Evolutionary conservation across 2,113 vertebrate genomes (phyloP), one percentile per base, ranked within the genome.

Genomic region (Zonotrichia leucophrys): DNA sequence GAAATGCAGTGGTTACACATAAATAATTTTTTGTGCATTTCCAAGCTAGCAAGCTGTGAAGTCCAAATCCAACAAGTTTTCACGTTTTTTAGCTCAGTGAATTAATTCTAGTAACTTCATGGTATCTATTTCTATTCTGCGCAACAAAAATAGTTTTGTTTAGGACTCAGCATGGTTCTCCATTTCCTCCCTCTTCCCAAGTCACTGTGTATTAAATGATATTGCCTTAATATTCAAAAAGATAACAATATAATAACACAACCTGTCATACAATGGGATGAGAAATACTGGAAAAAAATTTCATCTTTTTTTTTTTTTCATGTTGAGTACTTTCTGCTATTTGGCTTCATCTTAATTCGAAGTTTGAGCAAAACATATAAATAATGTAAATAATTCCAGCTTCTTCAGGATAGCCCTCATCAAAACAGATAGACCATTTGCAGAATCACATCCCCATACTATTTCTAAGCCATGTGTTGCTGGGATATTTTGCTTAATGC

Each of bases 151-250:
- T 46, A n/a, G 25, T 86, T 83, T 95, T 80, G 70, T 94, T 95
- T 84, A 91, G 50, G 46, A 83, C 23, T 74, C 46, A 95, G 89
- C 68, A 79, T 13, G 66, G 42, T 86, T 93, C 76, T 92, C 52
- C 70, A 68, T 93, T 94, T 94, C 17, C 8, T 85, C 7, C 7
- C 25, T 73, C 44, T 12, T 74, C 35, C 21, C 10, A 84, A 96
- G 94, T 94, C 90, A 92, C 52, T 49, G 76, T 84, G 59, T 46
- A 66, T 94, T 96, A 96, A 91, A 90, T 67, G 87, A 78, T 83
- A 66, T 28, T 96, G 42, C 39, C 55, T 64, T 96, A 89, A 85
- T 95, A 77, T 83, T 96, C 55, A 87, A 62, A 53, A 67, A 55
- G 64, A 81, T 78, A 92, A 35, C n/a, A 35, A 24, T 35, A 35